Evolutionary conservation across 2,888 invertebrate species (phyloP).

Genomic region (Andrena dorsata): DNA sequence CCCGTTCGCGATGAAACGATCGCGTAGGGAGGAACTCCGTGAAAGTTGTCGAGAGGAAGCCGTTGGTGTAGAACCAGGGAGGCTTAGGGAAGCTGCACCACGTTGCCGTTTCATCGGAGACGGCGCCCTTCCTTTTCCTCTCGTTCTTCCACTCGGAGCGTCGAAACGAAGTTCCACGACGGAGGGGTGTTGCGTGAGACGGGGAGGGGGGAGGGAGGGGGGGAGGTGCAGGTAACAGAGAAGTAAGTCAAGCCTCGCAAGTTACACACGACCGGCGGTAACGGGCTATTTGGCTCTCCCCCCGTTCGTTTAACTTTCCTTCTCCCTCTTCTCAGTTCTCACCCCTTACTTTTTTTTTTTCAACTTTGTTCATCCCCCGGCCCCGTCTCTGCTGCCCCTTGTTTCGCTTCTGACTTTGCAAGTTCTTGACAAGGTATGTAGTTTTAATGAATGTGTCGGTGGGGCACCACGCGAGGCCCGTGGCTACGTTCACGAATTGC

Average conservation of each 20-base stretch:
- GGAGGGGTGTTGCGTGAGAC: slow-evolving; percentile 2
- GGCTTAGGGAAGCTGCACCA: slow-evolving; percentile 50
- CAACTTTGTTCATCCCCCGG: not conserved
- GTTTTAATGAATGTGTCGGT: no score
- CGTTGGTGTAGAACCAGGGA: slow-evolving; percentile 52
- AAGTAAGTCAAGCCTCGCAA: slow-evolving; percentile 80
- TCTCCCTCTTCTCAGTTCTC: slow-evolving; percentile 5
- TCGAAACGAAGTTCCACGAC: slow-evolving; percentile 78
- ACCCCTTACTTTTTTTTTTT: not conserved
- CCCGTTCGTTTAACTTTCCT: slow-evolving; percentile 68
- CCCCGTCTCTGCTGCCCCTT: not conserved
- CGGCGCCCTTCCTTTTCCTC: slow-evolving; percentile 41
- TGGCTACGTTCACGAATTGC: no score
- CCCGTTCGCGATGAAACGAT: slow-evolving; percentile 54
- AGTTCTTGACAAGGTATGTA: no score
- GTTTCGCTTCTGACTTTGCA: not conserved
- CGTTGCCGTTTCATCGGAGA: slow-evolving; percentile 32
- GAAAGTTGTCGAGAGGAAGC: slow-evolving; percentile 60
- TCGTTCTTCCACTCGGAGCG: slow-evolving; percentile 65
- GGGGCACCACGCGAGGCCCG: no score
- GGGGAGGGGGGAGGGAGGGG: not conserved
- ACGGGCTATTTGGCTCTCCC: slow-evolving; percentile 71
- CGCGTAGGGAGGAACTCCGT: slow-evolving; percentile 33
- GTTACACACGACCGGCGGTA: slow-evolving; percentile 75
- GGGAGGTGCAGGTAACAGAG: slow-evolving; percentile 74